A percentile compares a stretch with the other conserved stretches of the same genome.
These are phyloP conservation scores for Apantesis nais DNA, from an alignment of 2,888 invertebrate species.

Conservation along the genomic window DNA sequence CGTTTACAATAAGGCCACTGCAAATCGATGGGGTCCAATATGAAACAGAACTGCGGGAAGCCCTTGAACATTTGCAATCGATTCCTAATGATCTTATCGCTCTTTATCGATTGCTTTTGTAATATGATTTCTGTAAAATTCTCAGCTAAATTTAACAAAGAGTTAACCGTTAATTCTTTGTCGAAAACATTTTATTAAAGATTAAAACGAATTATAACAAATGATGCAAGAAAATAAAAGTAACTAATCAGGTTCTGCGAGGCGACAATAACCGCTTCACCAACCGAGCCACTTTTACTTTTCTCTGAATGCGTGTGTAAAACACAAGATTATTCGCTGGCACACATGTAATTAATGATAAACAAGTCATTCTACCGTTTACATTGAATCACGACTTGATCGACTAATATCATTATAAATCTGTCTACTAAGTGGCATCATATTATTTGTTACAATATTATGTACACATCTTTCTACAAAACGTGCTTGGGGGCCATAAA, in stretches of 20 bases:
- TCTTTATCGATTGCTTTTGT: conserved; percentile 43
- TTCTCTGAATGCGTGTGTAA: conserved; percentile 64
- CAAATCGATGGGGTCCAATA: conserved; percentile 61
- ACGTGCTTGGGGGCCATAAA: conserved; percentile 58
- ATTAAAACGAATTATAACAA: conserved; percentile 23
- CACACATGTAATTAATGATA: conserved; percentile 27
- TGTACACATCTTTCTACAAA: conserved; percentile 13
- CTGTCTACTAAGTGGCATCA: neutral
- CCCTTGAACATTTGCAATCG: conserved; percentile 65
- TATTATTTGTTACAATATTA: neutral
- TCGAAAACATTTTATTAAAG: conserved; percentile 18
- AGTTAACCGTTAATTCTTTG: conserved; percentile 62
- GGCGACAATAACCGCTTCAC: conserved; percentile 62
- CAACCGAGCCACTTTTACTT: conserved; percentile 78
- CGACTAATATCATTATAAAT: conserved; percentile 7
- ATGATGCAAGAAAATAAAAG: conserved; percentile 55
- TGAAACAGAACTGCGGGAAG: conserved; percentile 60
- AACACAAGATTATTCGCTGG: conserved; percentile 45
- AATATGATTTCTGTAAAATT: conserved; percentile 61
- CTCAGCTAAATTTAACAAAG: conserved; percentile 59
- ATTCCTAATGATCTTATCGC: conserved; percentile 80
- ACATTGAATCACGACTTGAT: conserved; percentile 6
- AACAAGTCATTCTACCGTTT: conserved; percentile 28
- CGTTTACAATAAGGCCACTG: conserved; percentile 47
- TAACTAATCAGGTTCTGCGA: conserved; percentile 45